These are phyloP conservation scores for Xenopus borealis DNA, from an alignment of 2,113 vertebrate species.

Conservation along the genomic window DNA sequence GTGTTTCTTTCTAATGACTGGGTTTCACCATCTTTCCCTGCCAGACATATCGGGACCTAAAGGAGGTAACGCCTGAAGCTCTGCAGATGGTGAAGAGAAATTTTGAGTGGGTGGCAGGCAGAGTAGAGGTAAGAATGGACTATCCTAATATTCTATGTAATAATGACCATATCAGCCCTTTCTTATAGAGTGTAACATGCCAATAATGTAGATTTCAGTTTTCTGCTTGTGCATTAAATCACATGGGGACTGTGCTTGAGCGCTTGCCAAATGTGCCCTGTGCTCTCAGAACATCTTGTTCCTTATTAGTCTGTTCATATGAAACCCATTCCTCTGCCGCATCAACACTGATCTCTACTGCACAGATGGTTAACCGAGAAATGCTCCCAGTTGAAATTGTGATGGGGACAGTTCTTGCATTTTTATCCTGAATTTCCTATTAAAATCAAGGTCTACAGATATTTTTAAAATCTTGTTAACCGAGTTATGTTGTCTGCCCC, in stretches of 20 bases:
- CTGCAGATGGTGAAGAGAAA: conserved; percentile 95
- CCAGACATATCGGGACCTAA: conserved; percentile 93
- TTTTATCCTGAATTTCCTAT: no score
- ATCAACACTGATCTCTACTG: no score
- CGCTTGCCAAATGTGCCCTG: not conserved
- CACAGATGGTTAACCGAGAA: no score
- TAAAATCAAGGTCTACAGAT: no score
- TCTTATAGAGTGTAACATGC: not conserved
- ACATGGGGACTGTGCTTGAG: not conserved
- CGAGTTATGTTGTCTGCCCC: no score
- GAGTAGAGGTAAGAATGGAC: conserved; percentile 81
- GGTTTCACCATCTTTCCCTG: conserved; percentile 10
- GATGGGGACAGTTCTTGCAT: no score
- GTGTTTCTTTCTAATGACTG: no score
- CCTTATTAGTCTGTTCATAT: not conserved
- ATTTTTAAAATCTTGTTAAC: no score
- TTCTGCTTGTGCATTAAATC: not conserved
- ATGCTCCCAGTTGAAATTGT: no score
- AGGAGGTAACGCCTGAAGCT: conserved; percentile 89
- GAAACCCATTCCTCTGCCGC: not conserved
- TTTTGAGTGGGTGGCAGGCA: conserved; percentile 96
- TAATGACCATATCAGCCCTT: no score
- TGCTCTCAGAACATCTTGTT: not conserved
- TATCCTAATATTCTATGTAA: not conserved
- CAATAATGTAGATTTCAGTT: no score